Percentiles rank a stretch among this genome's conserved stretches.
phyloP scores from a whole-genome alignment of 2,888 invertebrate species.

The Hirtodrosophila trivittata region DNA sequence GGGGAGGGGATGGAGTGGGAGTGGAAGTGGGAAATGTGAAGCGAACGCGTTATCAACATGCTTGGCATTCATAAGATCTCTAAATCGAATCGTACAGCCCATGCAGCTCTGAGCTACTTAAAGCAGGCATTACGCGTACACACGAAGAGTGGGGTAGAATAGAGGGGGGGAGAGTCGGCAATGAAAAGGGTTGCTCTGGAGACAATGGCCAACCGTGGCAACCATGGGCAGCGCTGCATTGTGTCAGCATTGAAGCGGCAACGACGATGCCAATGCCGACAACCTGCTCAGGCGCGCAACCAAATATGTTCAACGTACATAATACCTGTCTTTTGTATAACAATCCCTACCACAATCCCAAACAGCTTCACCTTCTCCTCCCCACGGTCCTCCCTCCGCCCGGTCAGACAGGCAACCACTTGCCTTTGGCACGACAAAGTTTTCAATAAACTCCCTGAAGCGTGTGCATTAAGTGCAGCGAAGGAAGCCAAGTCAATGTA shows the following conservation, averaged over 20 bases:
- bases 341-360: conserved; percentile 4
- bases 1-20: neutral
- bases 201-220: conserved; percentile 43
- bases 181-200: conserved; percentile 30
- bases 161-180: neutral
- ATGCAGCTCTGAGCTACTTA: conserved; percentile 67
- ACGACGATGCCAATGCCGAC: conserved; percentile 43
- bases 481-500: conserved; percentile 63
- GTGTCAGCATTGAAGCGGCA: conserved; percentile 63
- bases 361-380: neutral
- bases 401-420: conserved; percentile 15
- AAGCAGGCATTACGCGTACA: conserved; percentile 30
- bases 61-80: conserved; percentile 74
- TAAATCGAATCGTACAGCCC: conserved; percentile 58
- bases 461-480: conserved; percentile 80
- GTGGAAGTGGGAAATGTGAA: neutral
- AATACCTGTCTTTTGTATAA: conserved; percentile 72
- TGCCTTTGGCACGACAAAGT: conserved; percentile 76
- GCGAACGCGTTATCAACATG: conserved; percentile 68
- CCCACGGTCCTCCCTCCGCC: too few relatives aligned
- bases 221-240: conserved; percentile 44
- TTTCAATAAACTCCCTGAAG: conserved; percentile 81
- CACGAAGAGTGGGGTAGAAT: neutral
- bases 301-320: conserved; percentile 69
- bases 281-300: conserved; percentile 63